phyloP scores from a whole-genome alignment of 2,888 invertebrate species.

The Apantesis nais region DNA sequence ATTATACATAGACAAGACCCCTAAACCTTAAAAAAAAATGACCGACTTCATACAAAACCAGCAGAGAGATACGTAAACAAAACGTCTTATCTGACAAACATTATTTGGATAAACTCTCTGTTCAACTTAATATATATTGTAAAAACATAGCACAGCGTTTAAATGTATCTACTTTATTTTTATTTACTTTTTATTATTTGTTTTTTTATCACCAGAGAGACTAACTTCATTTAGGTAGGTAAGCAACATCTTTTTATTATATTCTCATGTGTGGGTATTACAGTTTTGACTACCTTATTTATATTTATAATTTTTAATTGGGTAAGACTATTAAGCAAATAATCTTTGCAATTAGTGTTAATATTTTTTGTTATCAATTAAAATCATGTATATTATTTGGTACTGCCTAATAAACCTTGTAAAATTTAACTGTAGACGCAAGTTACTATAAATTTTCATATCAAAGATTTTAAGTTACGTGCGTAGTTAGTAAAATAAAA shows the following conservation, averaged over 20 bases:
- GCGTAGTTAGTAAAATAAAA: background rate
- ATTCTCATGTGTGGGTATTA: background rate
- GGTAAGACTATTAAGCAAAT: background rate
- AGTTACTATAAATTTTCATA: background rate
- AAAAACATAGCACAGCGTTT: too few relatives aligned
- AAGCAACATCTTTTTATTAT: background rate
- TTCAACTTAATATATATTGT: too few relatives aligned
- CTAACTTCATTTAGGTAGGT: background rate
- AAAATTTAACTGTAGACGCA: background rate
- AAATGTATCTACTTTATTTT: too few relatives aligned
- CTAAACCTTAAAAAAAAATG: too few relatives aligned
- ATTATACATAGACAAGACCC: too few relatives aligned
- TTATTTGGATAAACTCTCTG: too few relatives aligned
- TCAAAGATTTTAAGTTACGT: slow-evolving; percentile 3
- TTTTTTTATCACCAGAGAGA: background rate
- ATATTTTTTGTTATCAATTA: background rate
- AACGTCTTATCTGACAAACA: too few relatives aligned
- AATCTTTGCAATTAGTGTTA: background rate
- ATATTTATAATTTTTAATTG: background rate
- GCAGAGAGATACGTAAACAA: too few relatives aligned
- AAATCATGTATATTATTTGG: background rate
- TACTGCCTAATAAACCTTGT: background rate
- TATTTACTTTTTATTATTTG: background rate
- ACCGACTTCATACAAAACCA: too few relatives aligned
- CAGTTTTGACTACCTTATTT: background rate